Percentiles rank a stretch among this genome's conserved stretches.
Conservation (phyloP, 2,888 invertebrate genomes). For the Lithophane leautieri region DNA sequence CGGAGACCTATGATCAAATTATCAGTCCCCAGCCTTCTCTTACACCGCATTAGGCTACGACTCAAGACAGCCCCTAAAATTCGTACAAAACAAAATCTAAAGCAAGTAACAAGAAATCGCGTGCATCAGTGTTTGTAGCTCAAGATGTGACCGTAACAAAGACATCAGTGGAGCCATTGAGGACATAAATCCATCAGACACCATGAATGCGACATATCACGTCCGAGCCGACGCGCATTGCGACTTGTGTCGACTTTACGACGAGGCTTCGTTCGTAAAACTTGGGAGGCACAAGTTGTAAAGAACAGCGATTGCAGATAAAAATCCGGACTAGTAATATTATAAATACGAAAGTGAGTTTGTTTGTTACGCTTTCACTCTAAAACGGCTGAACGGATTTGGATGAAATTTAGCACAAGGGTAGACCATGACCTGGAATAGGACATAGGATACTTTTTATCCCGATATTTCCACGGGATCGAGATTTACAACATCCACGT, state of each 20-base stretch:
- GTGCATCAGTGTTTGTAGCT: conserved; percentile 56
- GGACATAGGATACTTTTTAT: too few species aligned
- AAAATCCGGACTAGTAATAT: too few species aligned
- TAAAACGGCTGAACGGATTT: too few species aligned
- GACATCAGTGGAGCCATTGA: conserved; percentile 79
- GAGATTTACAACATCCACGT: too few species aligned
- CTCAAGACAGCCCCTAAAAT: conserved; percentile 1
- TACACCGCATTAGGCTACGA: background rate
- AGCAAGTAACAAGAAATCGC: conserved; percentile 44
- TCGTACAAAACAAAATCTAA: conserved; percentile 25
- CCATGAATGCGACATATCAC: conserved; percentile 84
- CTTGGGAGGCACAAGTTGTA: conserved; percentile 67
- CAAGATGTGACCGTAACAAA: conserved; percentile 69
- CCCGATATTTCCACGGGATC: too few species aligned
- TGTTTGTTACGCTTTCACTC: too few species aligned
- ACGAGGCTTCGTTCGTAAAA: conserved; percentile 82
- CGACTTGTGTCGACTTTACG: conserved; percentile 81
- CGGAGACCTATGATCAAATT: background rate
- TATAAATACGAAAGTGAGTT: too few species aligned
- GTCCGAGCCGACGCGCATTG: conserved; percentile 78
- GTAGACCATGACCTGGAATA: too few species aligned
- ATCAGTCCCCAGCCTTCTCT: background rate
- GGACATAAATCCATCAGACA: conserved; percentile 83
- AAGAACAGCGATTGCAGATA: background rate
- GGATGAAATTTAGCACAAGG: too few species aligned